A percentile compares a stretch with the other conserved stretches of the same genome.
phyloP scores from a whole-genome alignment of 2,888 invertebrate genomes.

The Danaus chrysippus region DNA sequence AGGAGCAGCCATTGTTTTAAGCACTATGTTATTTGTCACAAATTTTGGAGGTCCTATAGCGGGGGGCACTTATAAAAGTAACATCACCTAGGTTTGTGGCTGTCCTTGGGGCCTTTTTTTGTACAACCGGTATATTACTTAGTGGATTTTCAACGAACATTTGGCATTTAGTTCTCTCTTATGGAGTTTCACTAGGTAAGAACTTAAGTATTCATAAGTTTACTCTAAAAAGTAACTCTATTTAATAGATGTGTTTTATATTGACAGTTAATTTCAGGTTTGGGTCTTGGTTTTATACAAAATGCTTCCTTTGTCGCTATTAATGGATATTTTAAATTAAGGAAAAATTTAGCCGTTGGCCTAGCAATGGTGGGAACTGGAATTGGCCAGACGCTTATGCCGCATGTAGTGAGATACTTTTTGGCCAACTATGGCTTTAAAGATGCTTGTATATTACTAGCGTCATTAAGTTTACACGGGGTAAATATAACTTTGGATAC shows the following conservation, averaged over 20 bases:
- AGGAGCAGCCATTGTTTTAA: constrained; percentile 83
- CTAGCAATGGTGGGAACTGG: constrained; percentile 87
- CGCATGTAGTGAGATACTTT: constrained; percentile 83
- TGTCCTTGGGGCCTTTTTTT: constrained; percentile 58
- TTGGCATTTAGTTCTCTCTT: constrained; percentile 64
- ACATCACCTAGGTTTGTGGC: constrained; percentile 68
- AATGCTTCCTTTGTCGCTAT: constrained; percentile 85
- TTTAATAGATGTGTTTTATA: background rate
- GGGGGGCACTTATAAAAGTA: constrained; percentile 81
- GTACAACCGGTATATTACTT: constrained; percentile 65
- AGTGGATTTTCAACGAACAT: constrained; percentile 70
- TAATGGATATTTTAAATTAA: constrained; percentile 83
- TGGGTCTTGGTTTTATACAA: constrained; percentile 85
- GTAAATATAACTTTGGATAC: constrained; percentile 60
- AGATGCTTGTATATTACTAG: constrained; percentile 81
- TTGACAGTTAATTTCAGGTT: constrained; percentile 61
- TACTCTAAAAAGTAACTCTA: background rate
- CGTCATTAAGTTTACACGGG: constrained; percentile 81
- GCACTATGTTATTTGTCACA: constrained; percentile 81
- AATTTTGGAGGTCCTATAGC: constrained; percentile 85
- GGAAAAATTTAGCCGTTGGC: constrained; percentile 86
- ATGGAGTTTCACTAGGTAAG: constrained; percentile 68
- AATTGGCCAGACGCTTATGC: constrained; percentile 86
- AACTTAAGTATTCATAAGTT: background rate
- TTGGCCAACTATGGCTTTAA: constrained; percentile 82